Percentiles rank a stretch among this genome's conserved stretches.
Conservation (phyloP, 2,888 invertebrate genomes). For the Chesias legatella region DNA sequence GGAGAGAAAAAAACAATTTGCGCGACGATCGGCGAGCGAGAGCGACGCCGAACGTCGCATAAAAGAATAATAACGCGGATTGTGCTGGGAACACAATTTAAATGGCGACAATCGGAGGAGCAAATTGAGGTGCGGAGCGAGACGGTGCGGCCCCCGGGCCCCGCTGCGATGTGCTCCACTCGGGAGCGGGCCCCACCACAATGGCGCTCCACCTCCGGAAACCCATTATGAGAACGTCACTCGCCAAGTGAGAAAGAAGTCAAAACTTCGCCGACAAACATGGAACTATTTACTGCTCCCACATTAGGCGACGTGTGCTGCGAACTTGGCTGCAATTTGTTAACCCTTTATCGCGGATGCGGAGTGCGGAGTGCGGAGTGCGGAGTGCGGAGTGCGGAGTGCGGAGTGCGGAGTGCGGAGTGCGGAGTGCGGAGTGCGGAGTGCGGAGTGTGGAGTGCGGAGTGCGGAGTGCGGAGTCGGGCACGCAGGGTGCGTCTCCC, state of each 20-base stretch:
- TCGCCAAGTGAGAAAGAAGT: constrained; percentile 68
- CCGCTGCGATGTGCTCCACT: constrained; percentile 42
- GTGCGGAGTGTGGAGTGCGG: no score
- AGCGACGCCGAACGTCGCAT: constrained; percentile 37
- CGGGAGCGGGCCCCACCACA: constrained; percentile 46
- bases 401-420: constrained; percentile 24
- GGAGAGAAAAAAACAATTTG: constrained; percentile 53
- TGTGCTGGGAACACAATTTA: constrained; percentile 67
- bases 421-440: no score
- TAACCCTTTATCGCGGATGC: constrained; percentile 68
- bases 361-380: constrained; percentile 41
- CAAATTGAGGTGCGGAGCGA: constrained; percentile 50
- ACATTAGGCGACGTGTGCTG: constrained; percentile 70
- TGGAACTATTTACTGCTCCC: constrained; percentile 71
- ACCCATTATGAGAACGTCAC: constrained; percentile 68
- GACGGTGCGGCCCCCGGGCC: constrained; percentile 41
- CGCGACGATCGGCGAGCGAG: constrained; percentile 35
- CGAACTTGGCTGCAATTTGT: constrained; percentile 73
- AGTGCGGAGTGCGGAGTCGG: constrained; percentile 32
- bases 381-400: constrained; percentile 26
- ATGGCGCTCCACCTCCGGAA: constrained; percentile 48
- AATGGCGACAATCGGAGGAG: constrained; percentile 63
- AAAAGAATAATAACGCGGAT: constrained; percentile 66
- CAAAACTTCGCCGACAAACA: constrained; percentile 69
- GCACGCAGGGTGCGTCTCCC: constrained; percentile 37